Percentiles rank a stretch among this genome's conserved stretches.
Evolutionary conservation across 1,140 invertebrate species (phyloP).

Genomic region (Calliopsis andreniformis): DNA sequence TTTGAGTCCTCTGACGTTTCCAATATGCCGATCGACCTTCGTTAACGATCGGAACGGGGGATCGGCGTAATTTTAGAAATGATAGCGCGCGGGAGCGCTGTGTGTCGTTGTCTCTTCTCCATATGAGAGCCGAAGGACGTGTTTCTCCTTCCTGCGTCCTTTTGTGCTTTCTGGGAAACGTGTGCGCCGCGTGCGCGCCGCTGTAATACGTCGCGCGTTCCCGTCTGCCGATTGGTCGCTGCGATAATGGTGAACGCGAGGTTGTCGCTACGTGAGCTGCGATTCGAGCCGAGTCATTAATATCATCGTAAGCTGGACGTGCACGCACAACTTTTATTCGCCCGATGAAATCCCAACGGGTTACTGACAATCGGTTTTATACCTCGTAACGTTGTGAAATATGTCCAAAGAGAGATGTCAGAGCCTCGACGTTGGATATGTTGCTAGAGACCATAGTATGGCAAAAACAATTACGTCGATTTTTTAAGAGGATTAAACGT

Average conservation of each 20-base stretch:
- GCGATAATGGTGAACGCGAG: conserved; percentile 61
- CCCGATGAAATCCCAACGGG: conserved; percentile 16
- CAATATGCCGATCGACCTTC: conserved; percentile 39
- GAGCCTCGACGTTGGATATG: too few species aligned
- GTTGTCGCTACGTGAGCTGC: conserved; percentile 64
- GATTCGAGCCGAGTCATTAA: conserved; percentile 62
- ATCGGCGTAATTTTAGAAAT: conserved; percentile 64
- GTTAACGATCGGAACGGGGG: conserved; percentile 45
- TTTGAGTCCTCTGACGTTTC: background rate
- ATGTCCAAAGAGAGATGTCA: too few species aligned
- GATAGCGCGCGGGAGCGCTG: conserved; percentile 29
- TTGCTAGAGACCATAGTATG: too few species aligned
- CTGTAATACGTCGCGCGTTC: conserved; percentile 50
- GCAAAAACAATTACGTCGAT: too few species aligned
- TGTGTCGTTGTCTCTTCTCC: conserved; percentile 38
- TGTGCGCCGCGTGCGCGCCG: conserved; percentile 31
- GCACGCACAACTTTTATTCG: conserved; percentile 18
- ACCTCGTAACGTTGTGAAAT: too few species aligned
- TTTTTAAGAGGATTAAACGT: too few species aligned
- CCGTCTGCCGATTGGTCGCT: conserved; percentile 59
- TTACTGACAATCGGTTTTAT: conserved; percentile 27
- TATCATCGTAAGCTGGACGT: conserved; percentile 38
- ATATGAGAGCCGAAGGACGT: conserved; percentile 55
- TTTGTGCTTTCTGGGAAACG: conserved; percentile 64
- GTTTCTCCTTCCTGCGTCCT: conserved; percentile 61